Evolutionary conservation across 2,797 vertebrate genomes (phyloP).

Genomic region (Myripristis murdjan): DNA sequence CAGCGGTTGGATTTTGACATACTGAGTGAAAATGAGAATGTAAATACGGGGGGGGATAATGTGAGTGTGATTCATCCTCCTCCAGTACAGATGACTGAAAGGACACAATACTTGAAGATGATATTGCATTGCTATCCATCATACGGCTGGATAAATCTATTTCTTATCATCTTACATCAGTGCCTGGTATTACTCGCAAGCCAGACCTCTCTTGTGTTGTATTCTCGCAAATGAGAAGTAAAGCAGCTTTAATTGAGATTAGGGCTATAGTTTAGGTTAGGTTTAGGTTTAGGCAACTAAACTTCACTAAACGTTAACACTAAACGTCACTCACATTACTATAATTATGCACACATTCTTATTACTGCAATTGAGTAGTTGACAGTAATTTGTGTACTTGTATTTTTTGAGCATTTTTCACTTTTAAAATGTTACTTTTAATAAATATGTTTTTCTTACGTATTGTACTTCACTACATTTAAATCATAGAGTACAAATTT

Average conservation of each 20-base stretch:
- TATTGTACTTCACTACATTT: no score
- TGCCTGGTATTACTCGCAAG: neutral
- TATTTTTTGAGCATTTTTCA: no score
- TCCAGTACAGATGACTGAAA: constrained; percentile 1
- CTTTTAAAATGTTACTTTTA: no score
- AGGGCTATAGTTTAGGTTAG: neutral
- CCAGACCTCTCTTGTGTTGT: neutral
- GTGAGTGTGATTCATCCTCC: constrained; percentile 30
- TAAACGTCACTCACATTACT: no score
- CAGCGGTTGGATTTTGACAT: constrained; percentile 38
- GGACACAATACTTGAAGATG: neutral
- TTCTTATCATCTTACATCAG: constrained; percentile 5
- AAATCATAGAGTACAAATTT: no score
- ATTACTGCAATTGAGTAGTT: no score
- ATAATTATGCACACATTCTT: no score
- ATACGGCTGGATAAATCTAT: neutral
- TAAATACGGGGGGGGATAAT: constrained; percentile 32
- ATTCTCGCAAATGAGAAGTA: neutral
- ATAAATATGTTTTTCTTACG: no score
- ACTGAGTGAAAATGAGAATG: constrained; percentile 23
- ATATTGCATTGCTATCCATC: neutral
- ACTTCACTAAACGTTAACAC: no score
- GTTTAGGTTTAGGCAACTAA: no score
- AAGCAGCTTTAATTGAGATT: no score
- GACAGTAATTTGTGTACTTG: no score